Percentiles rank a stretch among this genome's conserved stretches.
These are phyloP conservation scores for Mercenaria mercenaria DNA, from an alignment of 1,140 invertebrate genomes.

Conservation along the genomic window DNA sequence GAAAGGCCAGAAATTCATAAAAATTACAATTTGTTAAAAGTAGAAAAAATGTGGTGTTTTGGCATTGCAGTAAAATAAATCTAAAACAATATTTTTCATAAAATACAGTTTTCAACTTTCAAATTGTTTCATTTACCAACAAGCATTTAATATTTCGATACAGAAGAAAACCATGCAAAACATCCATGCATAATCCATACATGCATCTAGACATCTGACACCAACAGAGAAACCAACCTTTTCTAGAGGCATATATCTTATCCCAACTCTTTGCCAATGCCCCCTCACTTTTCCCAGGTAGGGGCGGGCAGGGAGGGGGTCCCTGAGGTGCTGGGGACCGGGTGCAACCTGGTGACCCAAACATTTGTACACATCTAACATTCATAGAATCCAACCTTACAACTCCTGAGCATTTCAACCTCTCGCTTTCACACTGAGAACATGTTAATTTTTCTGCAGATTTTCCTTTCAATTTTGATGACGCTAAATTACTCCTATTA, in stretches of 20 bases:
- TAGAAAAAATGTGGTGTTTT: no score
- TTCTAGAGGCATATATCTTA: conserved; percentile 56
- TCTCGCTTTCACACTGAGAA: conserved; percentile 29
- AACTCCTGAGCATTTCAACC: conserved; percentile 1
- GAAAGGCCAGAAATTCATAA: no score
- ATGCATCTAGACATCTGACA: no score
- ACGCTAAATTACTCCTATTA: background rate
- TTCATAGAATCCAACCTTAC: background rate
- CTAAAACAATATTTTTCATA: no score
- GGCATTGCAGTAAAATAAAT: no score
- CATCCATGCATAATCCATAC: no score
- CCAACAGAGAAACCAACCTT: conserved; percentile 29
- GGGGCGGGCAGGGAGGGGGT: background rate
- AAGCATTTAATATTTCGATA: no score
- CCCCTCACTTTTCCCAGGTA: background rate
- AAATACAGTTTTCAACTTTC: no score
- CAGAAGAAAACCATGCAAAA: no score
- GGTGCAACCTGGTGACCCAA: background rate
- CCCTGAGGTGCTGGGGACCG: background rate
- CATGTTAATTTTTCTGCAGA: conserved; percentile 40
- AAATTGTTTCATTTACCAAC: no score
- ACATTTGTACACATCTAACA: background rate
- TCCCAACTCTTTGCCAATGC: conserved; percentile 46
- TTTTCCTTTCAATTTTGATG: background rate
- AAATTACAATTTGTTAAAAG: no score